Base-by-base conservation (phyloP, 2,888 invertebrate genomes). In the Euproctis similis region DNA sequence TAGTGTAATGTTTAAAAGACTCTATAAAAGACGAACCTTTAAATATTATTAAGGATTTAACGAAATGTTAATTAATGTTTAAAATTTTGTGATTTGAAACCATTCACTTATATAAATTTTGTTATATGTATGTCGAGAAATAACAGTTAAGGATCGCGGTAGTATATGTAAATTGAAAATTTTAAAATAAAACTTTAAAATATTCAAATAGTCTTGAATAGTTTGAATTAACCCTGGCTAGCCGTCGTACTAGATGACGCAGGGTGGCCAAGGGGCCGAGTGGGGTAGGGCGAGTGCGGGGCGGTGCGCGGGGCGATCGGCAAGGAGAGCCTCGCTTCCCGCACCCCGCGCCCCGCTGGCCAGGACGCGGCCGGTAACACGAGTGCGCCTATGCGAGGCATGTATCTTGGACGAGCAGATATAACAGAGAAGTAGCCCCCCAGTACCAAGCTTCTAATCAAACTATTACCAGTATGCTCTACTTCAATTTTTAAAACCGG, bases 381-480 rank as follows among this genome's bases (percentile, higher is more conserved):
- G 81, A 81, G 80, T 77, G 81, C 75, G 77, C 81, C 81, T 81
- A 81, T 82, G 82, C 82, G 82, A 82, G 76, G 78, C 82, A 84
- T 82, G 82, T 84, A 84, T 84, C 82, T 84, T 84, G 82, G 81
- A 80, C 82, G 76, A 75, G 75, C 82, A 81, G 82, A 84, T 84
- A 84, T 82, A 82, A 81, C 80, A 77, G 78, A 77, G 78, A 78
- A 82, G 82, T 82, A 82, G 82, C 82, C 82, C 76, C 19, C 82
- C 76, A 70, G 77, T 73, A 77, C 81, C 70, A 71, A 64, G 73
- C 71, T 69, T 71, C 64, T 55, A 68, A 59, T 56, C 50, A 58
- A 51, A 50, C 32, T 50, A 34, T 43, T 2, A 12, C 38, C 12
- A 33, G 12, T 46, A 34, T 66, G 65, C 82, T 82, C 74, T 46